A percentile compares a stretch with the other conserved stretches of the same genome.
phyloP scores from a whole-genome alignment of 2,888 invertebrate species.

The Chloroclystis v-ata region DNA sequence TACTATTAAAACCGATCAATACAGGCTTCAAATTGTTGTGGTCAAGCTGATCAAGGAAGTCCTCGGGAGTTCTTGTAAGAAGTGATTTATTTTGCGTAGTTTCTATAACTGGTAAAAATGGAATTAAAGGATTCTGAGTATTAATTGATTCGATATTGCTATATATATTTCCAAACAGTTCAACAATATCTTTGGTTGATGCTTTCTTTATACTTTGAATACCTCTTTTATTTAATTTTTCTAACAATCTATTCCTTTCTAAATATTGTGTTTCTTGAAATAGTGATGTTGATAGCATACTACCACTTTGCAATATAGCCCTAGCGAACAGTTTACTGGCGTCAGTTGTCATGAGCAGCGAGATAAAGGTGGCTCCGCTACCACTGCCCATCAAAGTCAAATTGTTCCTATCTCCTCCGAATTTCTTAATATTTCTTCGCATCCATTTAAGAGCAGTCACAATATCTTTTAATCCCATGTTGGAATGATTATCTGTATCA shows the following conservation, averaged over 20 bases:
- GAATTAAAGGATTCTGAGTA: slow-evolving; percentile 57
- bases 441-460: slow-evolving; percentile 67
- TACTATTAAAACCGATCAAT: slow-evolving; percentile 70
- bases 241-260: slow-evolving; percentile 46
- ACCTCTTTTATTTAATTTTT: slow-evolving; percentile 40
- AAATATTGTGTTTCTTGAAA: slow-evolving; percentile 45
- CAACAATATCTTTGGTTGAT: slow-evolving; percentile 45
- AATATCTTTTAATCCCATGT: slow-evolving; percentile 72
- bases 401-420: slow-evolving; percentile 58
- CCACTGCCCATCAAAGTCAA: slow-evolving; percentile 63
- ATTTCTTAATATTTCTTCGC: slow-evolving; percentile 49
- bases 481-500: slow-evolving; percentile 48
- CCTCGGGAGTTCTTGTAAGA: slow-evolving; percentile 36
- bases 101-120: slow-evolving; percentile 60
- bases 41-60: slow-evolving; percentile 31
- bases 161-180: slow-evolving; percentile 52
- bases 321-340: slow-evolving; percentile 57
- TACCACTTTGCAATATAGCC: slow-evolving; percentile 67
- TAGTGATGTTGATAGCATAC: slow-evolving; percentile 57
- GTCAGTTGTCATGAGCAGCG: slow-evolving; percentile 55
- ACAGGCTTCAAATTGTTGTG: slow-evolving; percentile 47
- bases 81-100: slow-evolving; percentile 42
- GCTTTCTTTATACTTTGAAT: slow-evolving; percentile 37
- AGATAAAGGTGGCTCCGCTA: slow-evolving; percentile 59
- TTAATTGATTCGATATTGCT: slow-evolving; percentile 50